Conservation (phyloP, 2,113 vertebrate genomes). For the Dendropsophus ebraccatus region DNA sequence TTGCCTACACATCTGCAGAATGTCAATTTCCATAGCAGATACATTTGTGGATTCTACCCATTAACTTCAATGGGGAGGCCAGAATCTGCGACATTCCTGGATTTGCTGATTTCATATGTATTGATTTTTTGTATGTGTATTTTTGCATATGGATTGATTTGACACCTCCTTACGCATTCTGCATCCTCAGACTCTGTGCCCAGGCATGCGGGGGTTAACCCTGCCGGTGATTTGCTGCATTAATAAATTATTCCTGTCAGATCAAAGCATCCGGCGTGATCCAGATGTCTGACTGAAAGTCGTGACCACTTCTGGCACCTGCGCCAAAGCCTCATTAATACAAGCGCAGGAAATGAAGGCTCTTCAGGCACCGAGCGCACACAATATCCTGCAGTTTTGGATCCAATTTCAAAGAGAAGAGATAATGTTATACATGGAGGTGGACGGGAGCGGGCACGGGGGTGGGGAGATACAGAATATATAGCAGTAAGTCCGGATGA, state of each 20-base stretch:
- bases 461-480: background rate
- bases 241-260: slow-evolving; percentile 9
- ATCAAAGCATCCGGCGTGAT: slow-evolving; percentile 2
- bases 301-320: background rate
- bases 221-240: background rate
- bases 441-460: background rate
- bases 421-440: background rate
- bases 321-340: background rate
- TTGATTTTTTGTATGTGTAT: too few relatives aligned
- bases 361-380: background rate
- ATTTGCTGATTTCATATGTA: too few relatives aligned
- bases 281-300: background rate
- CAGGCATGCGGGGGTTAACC: background rate
- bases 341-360: background rate
- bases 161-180: too few relatives aligned
- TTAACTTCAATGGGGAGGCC: too few relatives aligned
- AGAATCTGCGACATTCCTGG: too few relatives aligned
- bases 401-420: background rate
- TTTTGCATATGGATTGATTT: too few relatives aligned
- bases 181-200: too few relatives aligned
- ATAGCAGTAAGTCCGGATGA: background rate
- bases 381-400: background rate
- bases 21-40: too few relatives aligned
- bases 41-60: too few relatives aligned
- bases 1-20: too few relatives aligned